phyloP scores from a whole-genome alignment of 2,888 invertebrate species.

The Myopa testacea region DNA sequence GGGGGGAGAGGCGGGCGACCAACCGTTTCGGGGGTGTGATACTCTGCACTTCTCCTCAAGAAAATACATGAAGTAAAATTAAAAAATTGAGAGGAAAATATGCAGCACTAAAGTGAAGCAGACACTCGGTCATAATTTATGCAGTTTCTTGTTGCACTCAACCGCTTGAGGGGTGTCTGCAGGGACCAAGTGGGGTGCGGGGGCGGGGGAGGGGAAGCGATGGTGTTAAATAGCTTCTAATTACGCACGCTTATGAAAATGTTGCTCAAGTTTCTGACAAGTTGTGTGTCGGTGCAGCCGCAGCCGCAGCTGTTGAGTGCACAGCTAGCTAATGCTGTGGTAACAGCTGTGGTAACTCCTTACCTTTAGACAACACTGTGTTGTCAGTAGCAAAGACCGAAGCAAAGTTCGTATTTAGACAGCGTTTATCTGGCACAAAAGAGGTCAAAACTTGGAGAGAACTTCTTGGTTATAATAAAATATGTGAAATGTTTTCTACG shows the following conservation, averaged over 20 bases:
- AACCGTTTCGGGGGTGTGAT: too few relatives aligned
- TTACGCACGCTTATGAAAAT: constrained; percentile 47
- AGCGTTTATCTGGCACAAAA: too few relatives aligned
- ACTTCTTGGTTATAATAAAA: too few relatives aligned
- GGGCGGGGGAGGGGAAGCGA: neutral
- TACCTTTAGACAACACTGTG: too few relatives aligned
- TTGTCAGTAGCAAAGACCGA: too few relatives aligned
- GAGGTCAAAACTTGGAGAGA: too few relatives aligned
- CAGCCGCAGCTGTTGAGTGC: neutral
- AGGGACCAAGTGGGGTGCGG: neutral
- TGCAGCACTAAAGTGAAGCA: constrained; percentile 10
- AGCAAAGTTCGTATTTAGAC: too few relatives aligned
- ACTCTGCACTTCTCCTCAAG: too few relatives aligned
- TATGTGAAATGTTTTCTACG: neutral
- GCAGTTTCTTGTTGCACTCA: constrained; percentile 14
- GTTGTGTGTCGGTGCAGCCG: neutral
- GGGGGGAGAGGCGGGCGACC: too few relatives aligned
- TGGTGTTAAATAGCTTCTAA: constrained; percentile 44
- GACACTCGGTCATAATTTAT: constrained; percentile 26
- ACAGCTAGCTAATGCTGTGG: neutral
- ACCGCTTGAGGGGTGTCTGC: neutral
- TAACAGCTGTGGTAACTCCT: neutral
- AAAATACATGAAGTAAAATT: neutral
- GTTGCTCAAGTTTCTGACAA: constrained; percentile 36
- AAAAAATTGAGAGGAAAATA: neutral